Conservation (phyloP, 2,888 invertebrate genomes). For the Epinotia nisella region DNA sequence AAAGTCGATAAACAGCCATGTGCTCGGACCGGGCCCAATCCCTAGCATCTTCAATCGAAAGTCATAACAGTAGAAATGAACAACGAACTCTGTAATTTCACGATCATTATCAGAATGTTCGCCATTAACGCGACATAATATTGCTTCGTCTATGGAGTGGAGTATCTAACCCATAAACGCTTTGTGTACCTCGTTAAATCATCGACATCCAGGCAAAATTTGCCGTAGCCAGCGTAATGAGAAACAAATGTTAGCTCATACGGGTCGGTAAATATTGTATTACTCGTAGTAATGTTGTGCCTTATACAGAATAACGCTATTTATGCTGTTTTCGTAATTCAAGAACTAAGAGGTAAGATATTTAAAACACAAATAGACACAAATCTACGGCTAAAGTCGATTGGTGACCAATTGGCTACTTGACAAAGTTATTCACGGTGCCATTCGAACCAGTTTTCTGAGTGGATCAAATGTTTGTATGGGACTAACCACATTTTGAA, state of each 20-base stretch:
- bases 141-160: not conserved
- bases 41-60: not conserved
- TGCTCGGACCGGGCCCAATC: not conserved
- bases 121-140: not conserved
- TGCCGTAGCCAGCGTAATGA: slow-evolving; percentile 56
- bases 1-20: not conserved
- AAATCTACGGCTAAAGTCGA: not conserved
- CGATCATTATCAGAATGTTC: not conserved
- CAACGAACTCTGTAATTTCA: not conserved
- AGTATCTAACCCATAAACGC: slow-evolving; percentile 18
- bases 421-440: too few species aligned
- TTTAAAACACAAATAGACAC: not conserved
- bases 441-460: too few species aligned
- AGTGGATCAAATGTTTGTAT: too few species aligned
- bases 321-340: slow-evolving; percentile 13
- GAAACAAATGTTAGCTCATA: slow-evolving; percentile 66
- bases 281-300: slow-evolving; percentile 44
- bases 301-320: slow-evolving; percentile 18
- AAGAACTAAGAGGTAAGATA: not conserved
- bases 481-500: too few species aligned
- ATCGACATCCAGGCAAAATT: slow-evolving; percentile 50
- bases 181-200: slow-evolving; percentile 49
- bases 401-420: too few species aligned
- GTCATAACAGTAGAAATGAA: not conserved
- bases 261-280: slow-evolving; percentile 55